Conservation (phyloP, 1,140 invertebrate genomes). For the Bombus cullumanus region DNA sequence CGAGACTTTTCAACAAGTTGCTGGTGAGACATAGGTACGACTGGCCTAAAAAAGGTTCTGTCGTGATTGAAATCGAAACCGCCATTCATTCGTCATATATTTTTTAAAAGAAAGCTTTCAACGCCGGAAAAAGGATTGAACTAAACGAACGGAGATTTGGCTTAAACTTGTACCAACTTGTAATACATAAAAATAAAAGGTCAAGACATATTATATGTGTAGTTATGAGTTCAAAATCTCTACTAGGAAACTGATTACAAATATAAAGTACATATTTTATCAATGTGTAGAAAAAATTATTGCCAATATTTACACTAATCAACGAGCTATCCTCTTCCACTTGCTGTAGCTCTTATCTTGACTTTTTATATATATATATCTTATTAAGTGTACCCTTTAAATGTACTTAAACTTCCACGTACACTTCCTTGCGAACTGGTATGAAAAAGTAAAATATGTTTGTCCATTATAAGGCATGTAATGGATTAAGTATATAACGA, state of each 20-base stretch:
- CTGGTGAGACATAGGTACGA: slow-evolving; percentile 85
- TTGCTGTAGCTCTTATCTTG: too few species aligned
- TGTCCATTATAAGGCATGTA: too few species aligned
- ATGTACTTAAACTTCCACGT: too few species aligned
- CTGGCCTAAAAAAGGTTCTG: slow-evolving; percentile 59
- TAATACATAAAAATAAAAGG: too few species aligned
- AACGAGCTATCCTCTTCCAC: background rate
- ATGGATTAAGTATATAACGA: too few species aligned
- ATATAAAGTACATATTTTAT: background rate
- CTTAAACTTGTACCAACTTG: background rate
- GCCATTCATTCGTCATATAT: background rate
- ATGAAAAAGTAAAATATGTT: too few species aligned
- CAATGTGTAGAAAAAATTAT: background rate
- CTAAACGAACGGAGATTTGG: background rate
- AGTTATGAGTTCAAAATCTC: too few species aligned
- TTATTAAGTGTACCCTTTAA: too few species aligned
- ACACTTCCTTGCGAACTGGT: too few species aligned
- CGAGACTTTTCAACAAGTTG: slow-evolving; percentile 93
- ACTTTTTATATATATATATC: too few species aligned
- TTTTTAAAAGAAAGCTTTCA: background rate
- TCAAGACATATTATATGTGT: too few species aligned
- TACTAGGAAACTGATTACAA: background rate
- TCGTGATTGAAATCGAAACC: slow-evolving; percentile 48
- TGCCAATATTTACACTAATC: background rate
- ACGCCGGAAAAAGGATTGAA: background rate